phyloP scores from a whole-genome alignment of 1,140 invertebrate genomes.

The Teleopsis dalmanni region DNA sequence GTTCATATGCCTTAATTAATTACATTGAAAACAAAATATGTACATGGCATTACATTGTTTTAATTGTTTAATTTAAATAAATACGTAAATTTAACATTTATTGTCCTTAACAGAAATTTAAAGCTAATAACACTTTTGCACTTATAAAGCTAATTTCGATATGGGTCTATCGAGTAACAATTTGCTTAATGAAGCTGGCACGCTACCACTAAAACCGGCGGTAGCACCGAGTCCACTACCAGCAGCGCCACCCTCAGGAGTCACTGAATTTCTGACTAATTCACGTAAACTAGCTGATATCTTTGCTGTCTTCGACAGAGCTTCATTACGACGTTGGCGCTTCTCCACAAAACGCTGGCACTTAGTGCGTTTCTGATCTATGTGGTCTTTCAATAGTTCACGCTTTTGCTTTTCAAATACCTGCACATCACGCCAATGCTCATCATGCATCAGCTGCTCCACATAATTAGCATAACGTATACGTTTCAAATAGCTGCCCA shows the following conservation, averaged over 20 bases:
- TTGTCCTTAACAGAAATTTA: no score
- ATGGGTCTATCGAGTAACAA: slow-evolving; percentile 21
- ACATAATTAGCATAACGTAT: slow-evolving; percentile 37
- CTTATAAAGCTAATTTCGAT: not conserved
- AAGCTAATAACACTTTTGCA: no score
- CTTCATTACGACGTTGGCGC: slow-evolving; percentile 26
- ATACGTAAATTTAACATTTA: no score
- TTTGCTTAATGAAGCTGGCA: slow-evolving; percentile 20
- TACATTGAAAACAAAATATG: no score
- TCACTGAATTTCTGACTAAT: slow-evolving; percentile 36
- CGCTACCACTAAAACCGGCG: slow-evolving; percentile 13
- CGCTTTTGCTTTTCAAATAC: slow-evolving; percentile 23
- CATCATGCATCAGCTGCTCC: slow-evolving; percentile 38
- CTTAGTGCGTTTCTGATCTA: slow-evolving; percentile 25
- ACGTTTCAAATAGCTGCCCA: slow-evolving; percentile 30
- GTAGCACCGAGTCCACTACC: slow-evolving; percentile 2
- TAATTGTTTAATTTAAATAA: no score
- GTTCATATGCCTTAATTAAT: no score
- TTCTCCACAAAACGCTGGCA: slow-evolving; percentile 33
- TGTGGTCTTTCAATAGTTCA: slow-evolving; percentile 29
- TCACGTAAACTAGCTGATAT: slow-evolving; percentile 40
- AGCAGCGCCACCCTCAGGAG: slow-evolving; percentile 23
- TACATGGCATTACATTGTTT: no score
- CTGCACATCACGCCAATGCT: slow-evolving; percentile 37
- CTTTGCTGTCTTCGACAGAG: slow-evolving; percentile 32